Base-by-base conservation (phyloP, 2,113 vertebrate species). In the Pluvianellus socialis region DNA sequence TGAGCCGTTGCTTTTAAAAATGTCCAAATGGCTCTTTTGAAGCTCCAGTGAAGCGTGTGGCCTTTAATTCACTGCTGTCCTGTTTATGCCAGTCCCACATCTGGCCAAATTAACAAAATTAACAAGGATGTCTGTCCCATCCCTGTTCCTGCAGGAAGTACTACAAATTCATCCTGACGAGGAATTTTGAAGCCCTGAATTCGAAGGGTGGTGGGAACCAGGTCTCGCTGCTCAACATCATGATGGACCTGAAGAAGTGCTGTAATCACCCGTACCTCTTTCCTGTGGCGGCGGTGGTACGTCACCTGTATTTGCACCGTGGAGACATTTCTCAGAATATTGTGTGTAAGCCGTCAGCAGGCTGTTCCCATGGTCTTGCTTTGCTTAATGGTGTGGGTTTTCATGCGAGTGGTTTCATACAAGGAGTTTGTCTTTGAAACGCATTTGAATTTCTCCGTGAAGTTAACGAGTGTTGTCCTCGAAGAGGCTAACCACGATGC, bases 221-320 rank as follows among this genome's bases (percentile, higher is more conserved):
- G 96, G 99, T 99, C 81, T 99, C 99, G 0, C 97, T 99, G 90
- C 99, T 99, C 55, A 99, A 99, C 97, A 99, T 99, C 96, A 99
- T 99, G 99, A 99, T 99, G 99, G 99, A 99, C 95, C 98, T 99
- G 98, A 99, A 99, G 98, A 99, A 99, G 88, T 99, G 99, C 92
- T 99, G 99, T 88, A 99, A 99, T 90, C 99, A 99, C 61, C 99
- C 99, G 0, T 99, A 99, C 97, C 98, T 99, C 93, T 99, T 99
- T 92, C 99, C 99, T 0, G 99, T 99, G 95, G 99, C 99, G 0
- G 99, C 99, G 0, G 98, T 99, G 99, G 99, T 99, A 97, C 1
- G 97, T 95, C 19, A 38, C 4, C 52, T n/a, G 40, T 12, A 7
- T 63, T 28, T 47, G 62, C 14, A 14, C 18, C 1, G 1, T 15